These are phyloP conservation scores for Chelon auratus DNA, from an alignment of 2,797 vertebrate genomes.

Conservation along the genomic window DNA sequence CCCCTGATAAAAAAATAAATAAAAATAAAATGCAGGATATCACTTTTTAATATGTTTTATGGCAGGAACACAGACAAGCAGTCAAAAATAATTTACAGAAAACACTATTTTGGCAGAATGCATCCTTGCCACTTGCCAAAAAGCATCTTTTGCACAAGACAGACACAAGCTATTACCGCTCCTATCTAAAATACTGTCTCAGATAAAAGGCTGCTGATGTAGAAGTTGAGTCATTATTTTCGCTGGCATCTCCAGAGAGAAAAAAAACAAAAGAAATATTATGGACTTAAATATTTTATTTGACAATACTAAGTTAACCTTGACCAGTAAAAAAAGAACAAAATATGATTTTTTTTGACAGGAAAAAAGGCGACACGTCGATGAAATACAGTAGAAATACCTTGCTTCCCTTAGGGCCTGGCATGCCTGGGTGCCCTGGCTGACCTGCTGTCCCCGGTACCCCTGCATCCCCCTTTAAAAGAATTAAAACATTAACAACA, in stretches of 20 bases:
- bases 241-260: not conserved
- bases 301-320: not conserved
- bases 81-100: not conserved
- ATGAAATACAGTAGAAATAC: conserved; percentile 72
- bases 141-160: not conserved
- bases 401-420: conserved; percentile 89
- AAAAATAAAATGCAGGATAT: conserved; percentile 14
- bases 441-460: conserved; percentile 85
- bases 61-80: not conserved
- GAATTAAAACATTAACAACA: not conserved
- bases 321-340: not conserved
- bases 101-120: not conserved
- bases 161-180: not conserved
- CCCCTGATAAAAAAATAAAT: conserved; percentile 82
- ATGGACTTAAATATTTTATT: not conserved
- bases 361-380: not conserved
- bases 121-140: not conserved
- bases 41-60: not conserved
- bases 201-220: not conserved
- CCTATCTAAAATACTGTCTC: not conserved
- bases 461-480: conserved; percentile 88
- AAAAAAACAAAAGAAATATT: not conserved
- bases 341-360: not conserved
- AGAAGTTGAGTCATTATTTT: not conserved
- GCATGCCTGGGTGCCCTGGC: conserved; percentile 91